Base-by-base conservation (phyloP, 2,888 invertebrate species). In the Athalia cordata region DNA sequence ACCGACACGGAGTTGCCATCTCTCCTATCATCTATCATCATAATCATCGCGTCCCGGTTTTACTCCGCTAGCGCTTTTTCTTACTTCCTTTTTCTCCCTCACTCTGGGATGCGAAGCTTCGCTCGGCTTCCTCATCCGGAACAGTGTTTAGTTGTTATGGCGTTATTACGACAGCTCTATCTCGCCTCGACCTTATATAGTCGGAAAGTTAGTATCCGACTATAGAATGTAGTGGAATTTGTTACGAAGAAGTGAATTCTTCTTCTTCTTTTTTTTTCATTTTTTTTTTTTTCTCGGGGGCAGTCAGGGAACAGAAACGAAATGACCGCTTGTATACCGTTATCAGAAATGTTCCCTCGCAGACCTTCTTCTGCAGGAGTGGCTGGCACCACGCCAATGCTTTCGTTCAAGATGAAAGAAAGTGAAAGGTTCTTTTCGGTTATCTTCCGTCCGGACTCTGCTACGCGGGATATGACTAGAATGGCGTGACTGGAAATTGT, bases 11-110 rank as follows among this genome's bases (percentile, higher is more conserved):
- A 66, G 66, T 49, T 49, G 13, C 47, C 66, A 8, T 8, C 49
- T 49, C 66, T 66, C 15, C 13, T 59, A 59, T 59, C 11, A 66
- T 49, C 66, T 47, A 66, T 66, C 66, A 66, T 49, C 66, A 66
- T 62, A 15, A 62, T 59, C 59, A 59, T 66, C 66, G 49, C 66
- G 49, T 66, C 49, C 13, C 49, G 13, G 15, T 66, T 49, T 13
- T 49, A 45, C 15, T 66, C 47, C 43, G 8, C 49, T 15, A 7
- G 15, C 59, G 13, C 5, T 52, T 68, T 55, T 47, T 7, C 29
- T 7, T 0, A 13, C 5, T 65, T 61, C 13, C n/a, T 7, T 55
- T 1, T 55, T 55, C 7, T 55, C 3, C n/a, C 55, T n/a, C 7
- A n/a, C 55, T 55, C n/a, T 7, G 9, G 11, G 6, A 55, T 4